These are phyloP conservation scores for Anagyrus pseudococci DNA, from an alignment of 2,888 invertebrate species.

Conservation along the genomic window DNA sequence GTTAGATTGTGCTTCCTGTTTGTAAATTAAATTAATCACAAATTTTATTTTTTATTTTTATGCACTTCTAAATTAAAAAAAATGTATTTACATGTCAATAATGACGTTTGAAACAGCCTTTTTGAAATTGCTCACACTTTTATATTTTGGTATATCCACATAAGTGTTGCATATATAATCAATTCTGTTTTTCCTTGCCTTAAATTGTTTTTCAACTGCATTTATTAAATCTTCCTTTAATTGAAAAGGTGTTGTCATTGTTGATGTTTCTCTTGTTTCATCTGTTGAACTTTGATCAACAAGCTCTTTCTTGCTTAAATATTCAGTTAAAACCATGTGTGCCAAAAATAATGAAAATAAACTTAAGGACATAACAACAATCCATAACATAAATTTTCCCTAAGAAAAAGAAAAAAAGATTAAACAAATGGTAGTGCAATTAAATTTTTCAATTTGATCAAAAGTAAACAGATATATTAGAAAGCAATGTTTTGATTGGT, in stretches of 20 bases:
- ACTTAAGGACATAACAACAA: constrained; percentile 8
- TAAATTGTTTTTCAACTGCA: background rate
- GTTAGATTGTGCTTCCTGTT: constrained; percentile 50
- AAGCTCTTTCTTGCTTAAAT: no score
- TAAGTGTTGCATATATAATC: constrained; percentile 12
- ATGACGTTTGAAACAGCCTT: constrained; percentile 43
- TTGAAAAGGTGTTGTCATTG: background rate
- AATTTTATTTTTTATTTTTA: background rate
- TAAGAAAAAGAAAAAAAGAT: constrained; percentile 5
- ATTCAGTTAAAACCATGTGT: background rate
- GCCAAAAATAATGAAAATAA: background rate
- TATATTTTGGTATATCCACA: background rate
- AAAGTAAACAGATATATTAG: no score
- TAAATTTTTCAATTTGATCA: background rate
- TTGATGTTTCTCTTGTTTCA: background rate
- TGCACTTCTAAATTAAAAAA: background rate
- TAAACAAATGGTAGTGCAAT: no score
- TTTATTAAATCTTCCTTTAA: background rate
- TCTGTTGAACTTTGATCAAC: background rate
- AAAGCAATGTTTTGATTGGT: constrained; percentile 8
- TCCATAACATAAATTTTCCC: constrained; percentile 11
- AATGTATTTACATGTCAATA: constrained; percentile 48
- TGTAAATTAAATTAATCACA: background rate
- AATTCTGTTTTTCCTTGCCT: constrained; percentile 6
- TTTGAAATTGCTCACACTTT: background rate